Base-by-base conservation (phyloP, 1,140 invertebrate species). In the Drosophila tani region DNA sequence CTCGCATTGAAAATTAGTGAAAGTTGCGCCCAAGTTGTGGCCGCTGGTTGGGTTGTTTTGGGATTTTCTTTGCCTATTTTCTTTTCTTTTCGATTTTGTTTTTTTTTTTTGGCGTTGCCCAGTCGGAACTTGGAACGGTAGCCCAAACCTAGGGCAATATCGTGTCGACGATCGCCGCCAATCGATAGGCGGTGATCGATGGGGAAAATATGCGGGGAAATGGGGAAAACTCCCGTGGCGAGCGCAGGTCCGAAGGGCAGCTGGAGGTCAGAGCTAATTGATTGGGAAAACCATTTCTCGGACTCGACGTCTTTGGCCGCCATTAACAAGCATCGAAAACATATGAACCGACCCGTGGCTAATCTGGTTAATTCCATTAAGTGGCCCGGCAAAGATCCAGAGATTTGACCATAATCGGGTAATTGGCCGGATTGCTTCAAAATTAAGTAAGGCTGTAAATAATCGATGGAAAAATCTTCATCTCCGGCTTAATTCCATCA, bases 131-230 rank as follows among this genome's bases (percentile, higher is more conserved):
- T 40, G 58, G 64, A 82, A 82, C 75, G 71, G 70, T 77, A 75
- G 83, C 84, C 83, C 69, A 88, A 78, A 88, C 83, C 83, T 87
- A 87, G 83, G 83, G 83, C 83, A 87, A 87, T 87, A 87, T 87
- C 84, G 83, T 87, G 83, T 87, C 86, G 84, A 59, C 83, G 84
- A 87, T 87, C 83, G 63, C 29, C 50, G 75, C 49, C 56, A 73
- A 81, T 70, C 71, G 80, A 88, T 83, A 70, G 62, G 24, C 29
- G 50, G 43, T 68, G 64, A 65, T 65, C 63, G 43, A 65, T 65
- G 63, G 21, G 24, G 58, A 43, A 62, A 46, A 51, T 51, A 41
- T 40, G 53, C 53, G 57, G 32, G 40, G 59, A 60, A 70, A 64
- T 57, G 40, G 60, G 63, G 41, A 53, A 51, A 62, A 38, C 49